These are phyloP conservation scores for Rhabdomys pumilio DNA, from an alignment of 2,797 vertebrate species.

Conservation along the genomic window DNA sequence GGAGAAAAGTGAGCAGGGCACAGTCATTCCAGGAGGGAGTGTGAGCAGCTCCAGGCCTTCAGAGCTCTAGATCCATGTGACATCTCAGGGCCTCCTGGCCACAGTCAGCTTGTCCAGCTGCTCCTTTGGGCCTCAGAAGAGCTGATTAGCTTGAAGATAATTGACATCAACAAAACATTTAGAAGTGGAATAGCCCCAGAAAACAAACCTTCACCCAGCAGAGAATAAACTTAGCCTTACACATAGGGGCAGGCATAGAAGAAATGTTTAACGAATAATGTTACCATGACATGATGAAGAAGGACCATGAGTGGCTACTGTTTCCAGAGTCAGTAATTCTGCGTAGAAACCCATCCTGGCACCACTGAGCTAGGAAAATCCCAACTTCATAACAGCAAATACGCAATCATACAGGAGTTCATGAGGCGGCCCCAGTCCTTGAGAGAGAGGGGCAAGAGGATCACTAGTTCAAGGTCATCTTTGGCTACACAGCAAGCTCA, in stretches of 20 bases:
- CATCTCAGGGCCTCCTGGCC: background rate
- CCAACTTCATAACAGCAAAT: background rate
- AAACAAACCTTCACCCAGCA: background rate
- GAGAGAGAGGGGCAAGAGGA: background rate
- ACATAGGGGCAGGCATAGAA: background rate
- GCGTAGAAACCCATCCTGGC: background rate
- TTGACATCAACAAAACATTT: background rate
- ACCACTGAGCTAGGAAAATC: background rate
- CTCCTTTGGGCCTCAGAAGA: background rate
- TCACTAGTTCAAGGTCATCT: background rate
- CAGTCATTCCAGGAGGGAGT: background rate
- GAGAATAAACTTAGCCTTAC: background rate
- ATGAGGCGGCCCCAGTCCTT: background rate
- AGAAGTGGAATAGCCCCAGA: background rate
- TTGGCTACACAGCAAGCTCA: background rate
- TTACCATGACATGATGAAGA: background rate
- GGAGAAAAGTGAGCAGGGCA: background rate
- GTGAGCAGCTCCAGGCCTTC: background rate
- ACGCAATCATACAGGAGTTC: background rate
- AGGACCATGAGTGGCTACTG: background rate
- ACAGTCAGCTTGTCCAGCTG: background rate
- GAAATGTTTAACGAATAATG: slow-evolving; percentile 30
- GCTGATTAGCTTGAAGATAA: background rate
- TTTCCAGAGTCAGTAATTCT: background rate
- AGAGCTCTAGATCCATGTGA: background rate